Evolutionary conservation across 2,888 invertebrate species (phyloP).

Genomic region (Eupeodes luniger): DNA sequence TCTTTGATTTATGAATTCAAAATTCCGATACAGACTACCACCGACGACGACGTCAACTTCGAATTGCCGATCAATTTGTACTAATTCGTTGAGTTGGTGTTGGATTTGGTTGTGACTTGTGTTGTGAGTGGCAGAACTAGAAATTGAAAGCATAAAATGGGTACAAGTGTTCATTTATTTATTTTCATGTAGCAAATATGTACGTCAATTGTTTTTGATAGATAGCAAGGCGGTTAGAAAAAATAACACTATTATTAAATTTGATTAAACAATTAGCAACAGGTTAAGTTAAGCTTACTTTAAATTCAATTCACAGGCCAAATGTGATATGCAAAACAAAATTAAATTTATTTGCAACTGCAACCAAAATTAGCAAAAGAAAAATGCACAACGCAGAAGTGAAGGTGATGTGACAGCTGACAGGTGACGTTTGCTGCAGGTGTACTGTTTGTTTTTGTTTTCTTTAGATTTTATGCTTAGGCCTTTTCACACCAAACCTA

Average conservation of each 20-base stretch:
- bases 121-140: slow-evolving; percentile 28
- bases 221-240: neutral
- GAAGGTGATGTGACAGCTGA: slow-evolving; percentile 2
- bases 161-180: neutral
- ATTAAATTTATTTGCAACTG: neutral
- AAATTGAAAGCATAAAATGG: slow-evolving; percentile 11
- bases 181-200: neutral
- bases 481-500: neutral
- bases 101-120: neutral
- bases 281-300: neutral
- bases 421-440: neutral
- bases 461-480: neutral
- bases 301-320: too few species aligned
- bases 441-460: slow-evolving; percentile 2
- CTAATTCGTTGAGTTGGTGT: slow-evolving; percentile 48
- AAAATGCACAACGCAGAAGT: neutral
- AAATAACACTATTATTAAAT: neutral
- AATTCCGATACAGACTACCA: neutral
- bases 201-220: neutral
- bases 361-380: neutral
- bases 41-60: slow-evolving; percentile 55
- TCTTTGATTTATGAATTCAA: slow-evolving; percentile 2
- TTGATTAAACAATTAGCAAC: neutral
- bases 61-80: slow-evolving; percentile 53
- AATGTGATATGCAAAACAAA: neutral